Conservation (phyloP, 1,140 invertebrate genomes). For the Thalassaphorura encarpata region DNA sequence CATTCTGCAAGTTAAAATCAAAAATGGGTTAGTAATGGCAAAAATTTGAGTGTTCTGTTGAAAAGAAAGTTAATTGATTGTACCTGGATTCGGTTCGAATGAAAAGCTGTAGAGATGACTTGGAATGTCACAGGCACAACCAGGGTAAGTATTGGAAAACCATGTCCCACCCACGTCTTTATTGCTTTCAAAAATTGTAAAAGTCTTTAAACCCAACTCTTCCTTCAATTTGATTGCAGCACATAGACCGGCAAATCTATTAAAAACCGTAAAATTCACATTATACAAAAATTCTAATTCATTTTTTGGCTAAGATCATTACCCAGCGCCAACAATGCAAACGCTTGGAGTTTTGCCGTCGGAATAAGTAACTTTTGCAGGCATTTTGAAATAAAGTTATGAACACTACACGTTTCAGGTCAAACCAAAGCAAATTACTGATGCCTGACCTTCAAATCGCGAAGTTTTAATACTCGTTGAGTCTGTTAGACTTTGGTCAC, state of each 20-base stretch:
- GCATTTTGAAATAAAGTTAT: too few species aligned
- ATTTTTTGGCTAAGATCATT: neutral
- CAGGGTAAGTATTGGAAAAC: constrained; percentile 18
- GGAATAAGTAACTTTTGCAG: constrained; percentile 1
- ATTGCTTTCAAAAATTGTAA: constrained; percentile 13
- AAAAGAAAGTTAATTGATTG: neutral
- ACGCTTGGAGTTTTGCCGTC: neutral
- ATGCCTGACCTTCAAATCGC: too few species aligned
- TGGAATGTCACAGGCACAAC: constrained; percentile 17
- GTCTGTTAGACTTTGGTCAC: too few species aligned
- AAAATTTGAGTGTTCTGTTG: neutral
- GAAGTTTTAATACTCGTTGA: too few species aligned
- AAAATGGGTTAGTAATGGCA: neutral
- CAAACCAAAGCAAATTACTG: too few species aligned
- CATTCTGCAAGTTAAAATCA: constrained; percentile 1
- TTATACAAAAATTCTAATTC: neutral
- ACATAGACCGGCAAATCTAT: constrained; percentile 17
- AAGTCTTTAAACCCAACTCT: constrained; percentile 3
- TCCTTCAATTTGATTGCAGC: constrained; percentile 16
- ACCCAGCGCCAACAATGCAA: constrained; percentile 10
- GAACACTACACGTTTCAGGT: too few species aligned
- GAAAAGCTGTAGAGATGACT: constrained; percentile 15
- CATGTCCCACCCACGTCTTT: constrained; percentile 18
- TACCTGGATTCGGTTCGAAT: constrained; percentile 18
- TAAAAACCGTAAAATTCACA: neutral